phyloP scores from a whole-genome alignment of 2,113 vertebrate species.

The Microcebus ravelobensis region DNA sequence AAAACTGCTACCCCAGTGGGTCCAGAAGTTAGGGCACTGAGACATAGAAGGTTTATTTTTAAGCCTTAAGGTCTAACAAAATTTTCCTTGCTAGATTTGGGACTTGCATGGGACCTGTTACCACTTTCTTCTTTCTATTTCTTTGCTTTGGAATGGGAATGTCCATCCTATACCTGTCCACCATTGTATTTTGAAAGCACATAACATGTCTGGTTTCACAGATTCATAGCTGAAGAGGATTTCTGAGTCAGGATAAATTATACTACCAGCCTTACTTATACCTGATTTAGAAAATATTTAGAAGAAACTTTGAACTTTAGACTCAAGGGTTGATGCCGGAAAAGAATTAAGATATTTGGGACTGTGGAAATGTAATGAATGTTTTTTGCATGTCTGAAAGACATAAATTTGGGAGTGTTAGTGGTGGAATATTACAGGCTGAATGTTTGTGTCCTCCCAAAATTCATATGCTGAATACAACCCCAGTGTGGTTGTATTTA shows the following conservation, averaged over 20 bases:
- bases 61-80: too few species aligned
- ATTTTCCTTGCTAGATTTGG: too few species aligned
- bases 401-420: not conserved
- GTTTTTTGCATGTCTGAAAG: not conserved
- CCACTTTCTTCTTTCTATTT: not conserved
- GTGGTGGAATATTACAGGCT: not conserved
- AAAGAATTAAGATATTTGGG: not conserved
- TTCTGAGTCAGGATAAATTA: too few species aligned
- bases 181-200: too few species aligned
- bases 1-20: not conserved
- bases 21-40: not conserved
- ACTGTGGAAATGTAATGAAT: not conserved
- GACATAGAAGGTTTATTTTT: not conserved
- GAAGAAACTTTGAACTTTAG: not conserved
- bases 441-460: not conserved
- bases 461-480: not conserved
- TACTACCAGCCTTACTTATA: too few species aligned
- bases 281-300: too few species aligned
- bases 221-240: too few species aligned
- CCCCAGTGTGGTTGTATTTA: not conserved
- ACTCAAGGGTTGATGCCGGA: not conserved
- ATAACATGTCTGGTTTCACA: too few species aligned
- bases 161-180: not conserved
- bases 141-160: not conserved
- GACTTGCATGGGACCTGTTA: too few species aligned